phyloP scores from a whole-genome alignment of 2,888 invertebrate genomes.

The Phalera bucephala region DNA sequence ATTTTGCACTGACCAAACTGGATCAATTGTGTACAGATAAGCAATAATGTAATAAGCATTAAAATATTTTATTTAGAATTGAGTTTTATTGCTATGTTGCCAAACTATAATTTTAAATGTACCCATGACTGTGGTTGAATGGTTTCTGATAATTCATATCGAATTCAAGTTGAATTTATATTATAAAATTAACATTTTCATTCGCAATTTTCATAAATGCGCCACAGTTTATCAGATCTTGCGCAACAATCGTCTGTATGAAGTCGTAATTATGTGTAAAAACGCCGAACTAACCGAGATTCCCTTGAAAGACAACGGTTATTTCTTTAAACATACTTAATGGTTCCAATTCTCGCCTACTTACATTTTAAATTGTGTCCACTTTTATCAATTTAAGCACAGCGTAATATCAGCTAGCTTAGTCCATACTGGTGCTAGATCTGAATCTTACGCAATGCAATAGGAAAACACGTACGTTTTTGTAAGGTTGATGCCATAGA shows the following conservation, averaged over 20 bases:
- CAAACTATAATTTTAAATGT: no score
- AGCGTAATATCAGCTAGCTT: no score
- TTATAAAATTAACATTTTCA: constrained; percentile 22
- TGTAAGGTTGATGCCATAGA: no score
- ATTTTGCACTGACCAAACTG: constrained; percentile 16
- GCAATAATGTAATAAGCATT: no score
- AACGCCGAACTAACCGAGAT: constrained; percentile 26
- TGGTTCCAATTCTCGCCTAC: constrained; percentile 47
- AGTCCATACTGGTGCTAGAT: no score
- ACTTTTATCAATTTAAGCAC: constrained; percentile 38
- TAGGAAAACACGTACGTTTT: no score
- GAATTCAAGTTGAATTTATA: constrained; percentile 14
- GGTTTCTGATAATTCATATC: no score
- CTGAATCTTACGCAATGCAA: no score
- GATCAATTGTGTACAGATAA: no score
- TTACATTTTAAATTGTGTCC: constrained; percentile 44
- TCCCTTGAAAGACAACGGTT: constrained; percentile 37
- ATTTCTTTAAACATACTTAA: constrained; percentile 22
- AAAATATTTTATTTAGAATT: no score
- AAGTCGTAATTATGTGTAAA: constrained; percentile 35
- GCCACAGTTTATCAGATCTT: constrained; percentile 25
- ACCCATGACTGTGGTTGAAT: no score
- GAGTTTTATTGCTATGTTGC: no score
- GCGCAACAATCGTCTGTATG: constrained; percentile 24
- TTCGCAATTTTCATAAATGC: constrained; percentile 12